phyloP scores from a whole-genome alignment of 1,140 invertebrate genomes.

The Lepidurus apus region DNA sequence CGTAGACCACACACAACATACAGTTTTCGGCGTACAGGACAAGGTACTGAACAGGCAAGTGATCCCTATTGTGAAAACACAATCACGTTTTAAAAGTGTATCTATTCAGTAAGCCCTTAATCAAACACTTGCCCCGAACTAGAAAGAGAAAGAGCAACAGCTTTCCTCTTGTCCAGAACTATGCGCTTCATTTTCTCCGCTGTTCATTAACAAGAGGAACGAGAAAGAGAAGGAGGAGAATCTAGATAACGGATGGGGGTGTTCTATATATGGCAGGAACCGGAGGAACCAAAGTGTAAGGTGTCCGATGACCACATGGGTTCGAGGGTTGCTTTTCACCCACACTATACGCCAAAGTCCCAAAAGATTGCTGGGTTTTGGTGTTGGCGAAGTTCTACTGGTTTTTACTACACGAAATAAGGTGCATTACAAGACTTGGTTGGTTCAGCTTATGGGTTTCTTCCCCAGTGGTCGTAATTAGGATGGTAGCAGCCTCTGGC shows the following conservation, averaged over 20 bases:
- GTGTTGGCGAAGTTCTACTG: background rate
- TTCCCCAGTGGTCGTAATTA: constrained; percentile 18
- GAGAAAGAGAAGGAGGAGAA: background rate
- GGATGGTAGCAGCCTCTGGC: constrained; percentile 20
- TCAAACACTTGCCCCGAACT: background rate
- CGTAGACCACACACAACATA: background rate
- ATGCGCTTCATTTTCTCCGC: background rate
- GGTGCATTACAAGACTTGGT: background rate
- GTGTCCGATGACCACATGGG: constrained; percentile 13
- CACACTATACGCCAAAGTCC: background rate
- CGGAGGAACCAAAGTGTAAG: background rate
- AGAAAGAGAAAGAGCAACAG: background rate
- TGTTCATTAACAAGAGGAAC: background rate
- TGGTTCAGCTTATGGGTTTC: constrained; percentile 11
- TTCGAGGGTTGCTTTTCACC: background rate
- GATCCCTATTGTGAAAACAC: background rate
- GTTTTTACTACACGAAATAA: background rate
- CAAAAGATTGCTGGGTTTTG: background rate
- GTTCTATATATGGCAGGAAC: constrained; percentile 9
- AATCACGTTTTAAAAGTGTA: background rate
- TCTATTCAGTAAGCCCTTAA: background rate
- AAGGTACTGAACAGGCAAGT: background rate
- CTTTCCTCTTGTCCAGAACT: background rate
- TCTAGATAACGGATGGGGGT: constrained; percentile 7
- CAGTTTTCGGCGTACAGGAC: background rate